phyloP scores from a whole-genome alignment of 2,113 vertebrate species.

The Menidia beryllina region DNA sequence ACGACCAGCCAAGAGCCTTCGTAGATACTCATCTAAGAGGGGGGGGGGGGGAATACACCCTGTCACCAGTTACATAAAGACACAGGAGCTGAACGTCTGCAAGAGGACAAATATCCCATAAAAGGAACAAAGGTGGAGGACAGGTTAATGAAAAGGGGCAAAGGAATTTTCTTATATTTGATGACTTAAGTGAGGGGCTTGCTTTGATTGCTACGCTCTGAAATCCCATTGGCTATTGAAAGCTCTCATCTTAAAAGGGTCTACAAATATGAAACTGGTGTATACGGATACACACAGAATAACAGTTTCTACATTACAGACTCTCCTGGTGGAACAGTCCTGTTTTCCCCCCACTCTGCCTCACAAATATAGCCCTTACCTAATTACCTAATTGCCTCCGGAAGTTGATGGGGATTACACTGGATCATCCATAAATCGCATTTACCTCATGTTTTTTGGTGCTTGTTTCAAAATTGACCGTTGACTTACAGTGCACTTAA shows the following conservation, averaged over 20 bases:
- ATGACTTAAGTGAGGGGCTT: slow-evolving; percentile 48
- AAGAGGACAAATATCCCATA: slow-evolving; percentile 21
- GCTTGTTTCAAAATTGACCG: slow-evolving; percentile 28
- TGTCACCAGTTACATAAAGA: slow-evolving; percentile 14
- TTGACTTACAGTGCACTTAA: slow-evolving; percentile 48
- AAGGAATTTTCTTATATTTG: slow-evolving; percentile 43
- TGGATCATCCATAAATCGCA: slow-evolving; percentile 55
- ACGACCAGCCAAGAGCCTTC: slow-evolving; percentile 10
- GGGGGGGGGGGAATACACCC: slow-evolving; percentile 1
- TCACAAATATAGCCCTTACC: slow-evolving; percentile 52
- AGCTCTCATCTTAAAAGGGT: slow-evolving; percentile 62
- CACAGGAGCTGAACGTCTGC: slow-evolving; percentile 13
- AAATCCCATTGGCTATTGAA: slow-evolving; percentile 60
- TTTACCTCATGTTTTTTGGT: slow-evolving; percentile 54
- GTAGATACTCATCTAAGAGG: slow-evolving; percentile 18
- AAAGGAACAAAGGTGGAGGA: slow-evolving; percentile 25
- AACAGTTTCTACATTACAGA: slow-evolving; percentile 52
- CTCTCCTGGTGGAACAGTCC: slow-evolving; percentile 62
- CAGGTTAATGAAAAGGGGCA: slow-evolving; percentile 19
- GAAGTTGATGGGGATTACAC: slow-evolving; percentile 67
- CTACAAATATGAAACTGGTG: slow-evolving; percentile 20
- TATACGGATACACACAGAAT: slow-evolving; percentile 41
- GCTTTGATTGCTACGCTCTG: slow-evolving; percentile 61
- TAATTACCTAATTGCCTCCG: slow-evolving; percentile 66
- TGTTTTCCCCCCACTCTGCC: slow-evolving; percentile 54